Percentiles rank a stretch among this genome's conserved stretches.
Evolutionary conservation across 2,113 vertebrate genomes (phyloP).

Genomic region (Phrynosoma platyrhinos): DNA sequence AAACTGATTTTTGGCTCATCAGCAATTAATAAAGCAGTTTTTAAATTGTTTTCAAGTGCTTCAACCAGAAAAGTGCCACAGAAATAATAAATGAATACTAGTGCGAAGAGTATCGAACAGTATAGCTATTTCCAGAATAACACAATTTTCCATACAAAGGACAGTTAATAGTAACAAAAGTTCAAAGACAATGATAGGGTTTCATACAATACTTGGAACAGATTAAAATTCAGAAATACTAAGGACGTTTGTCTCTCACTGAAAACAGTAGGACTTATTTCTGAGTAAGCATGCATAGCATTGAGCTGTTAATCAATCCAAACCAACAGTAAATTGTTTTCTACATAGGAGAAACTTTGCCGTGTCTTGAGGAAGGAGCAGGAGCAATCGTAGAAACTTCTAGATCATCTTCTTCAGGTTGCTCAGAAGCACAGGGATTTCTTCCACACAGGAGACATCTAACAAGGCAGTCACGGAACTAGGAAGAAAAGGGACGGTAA

Average conservation of each 20-base stretch:
- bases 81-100: background rate
- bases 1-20: no score
- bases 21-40: no score
- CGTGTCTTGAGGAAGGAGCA: slow-evolving; percentile 12
- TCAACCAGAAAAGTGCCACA: no score
- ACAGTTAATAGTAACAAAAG: background rate
- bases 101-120: background rate
- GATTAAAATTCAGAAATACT: background rate
- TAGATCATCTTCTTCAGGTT: slow-evolving; percentile 56
- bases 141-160: background rate
- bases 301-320: background rate
- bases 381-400: slow-evolving; percentile 40
- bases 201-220: no score
- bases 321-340: slow-evolving; percentile 17
- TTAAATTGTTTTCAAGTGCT: no score
- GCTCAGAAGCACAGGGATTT: slow-evolving; percentile 32
- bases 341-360: slow-evolving; percentile 46
- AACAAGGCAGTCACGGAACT: slow-evolving; percentile 67
- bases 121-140: background rate
- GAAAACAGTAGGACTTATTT: background rate
- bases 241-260: background rate
- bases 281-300: background rate
- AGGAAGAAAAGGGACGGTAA: slow-evolving; percentile 29
- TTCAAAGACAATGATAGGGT: background rate
- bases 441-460: slow-evolving; percentile 67